These are phyloP conservation scores for Oryzias dopingdopingensis DNA, from an alignment of 2,797 vertebrate genomes.

Conservation along the genomic window DNA sequence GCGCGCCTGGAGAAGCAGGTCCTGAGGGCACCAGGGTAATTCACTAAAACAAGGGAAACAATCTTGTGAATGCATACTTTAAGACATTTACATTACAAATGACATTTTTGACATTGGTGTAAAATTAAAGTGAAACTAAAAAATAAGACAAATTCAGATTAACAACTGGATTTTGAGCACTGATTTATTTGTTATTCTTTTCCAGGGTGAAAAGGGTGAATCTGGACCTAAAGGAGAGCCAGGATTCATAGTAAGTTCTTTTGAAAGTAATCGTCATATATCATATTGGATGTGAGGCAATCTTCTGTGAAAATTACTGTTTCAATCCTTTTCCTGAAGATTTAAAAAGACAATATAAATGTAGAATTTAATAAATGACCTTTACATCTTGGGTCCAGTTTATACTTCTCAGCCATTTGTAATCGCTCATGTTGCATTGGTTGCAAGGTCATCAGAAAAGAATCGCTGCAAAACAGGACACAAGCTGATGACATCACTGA, in stretches of 20 bases:
- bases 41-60: neutral
- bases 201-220: conserved; percentile 89
- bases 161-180: neutral
- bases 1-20: conserved; percentile 86
- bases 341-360: no score
- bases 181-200: conserved; percentile 40
- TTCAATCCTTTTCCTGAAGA: no score
- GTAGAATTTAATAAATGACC: no score
- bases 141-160: neutral
- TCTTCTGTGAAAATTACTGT: no score
- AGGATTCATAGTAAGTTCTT: conserved; percentile 87
- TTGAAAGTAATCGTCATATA: neutral
- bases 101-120: no score
- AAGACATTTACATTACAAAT: neutral
- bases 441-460: no score
- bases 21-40: conserved; percentile 87
- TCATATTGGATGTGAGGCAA: neutral
- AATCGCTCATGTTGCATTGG: no score
- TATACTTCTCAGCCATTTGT: no score
- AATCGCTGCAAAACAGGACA: no score
- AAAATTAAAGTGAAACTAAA: neutral
- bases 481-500: no score
- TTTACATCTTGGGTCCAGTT: no score
- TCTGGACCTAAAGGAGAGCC: conserved; percentile 83
- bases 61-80: neutral